Evolutionary conservation across 1,140 invertebrate species (phyloP).

Genomic region (Plectus sambesii): DNA sequence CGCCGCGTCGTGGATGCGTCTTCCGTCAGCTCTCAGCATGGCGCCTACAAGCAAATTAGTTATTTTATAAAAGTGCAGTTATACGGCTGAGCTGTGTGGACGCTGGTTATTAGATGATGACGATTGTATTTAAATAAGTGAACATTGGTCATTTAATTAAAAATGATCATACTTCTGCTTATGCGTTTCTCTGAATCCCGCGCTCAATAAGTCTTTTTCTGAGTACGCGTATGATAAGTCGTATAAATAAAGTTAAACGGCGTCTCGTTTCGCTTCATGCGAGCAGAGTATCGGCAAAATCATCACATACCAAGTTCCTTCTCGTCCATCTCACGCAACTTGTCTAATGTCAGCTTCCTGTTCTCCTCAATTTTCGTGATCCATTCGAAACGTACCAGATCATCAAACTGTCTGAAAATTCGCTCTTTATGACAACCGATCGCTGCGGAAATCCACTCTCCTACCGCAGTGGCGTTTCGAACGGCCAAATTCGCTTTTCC

Average conservation of each 20-base stretch:
- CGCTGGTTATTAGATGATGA: too few species aligned
- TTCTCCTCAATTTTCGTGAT: slow-evolving; percentile 71
- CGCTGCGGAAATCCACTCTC: slow-evolving; percentile 55
- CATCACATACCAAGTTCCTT: slow-evolving; percentile 79
- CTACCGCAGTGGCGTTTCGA: slow-evolving; percentile 70
- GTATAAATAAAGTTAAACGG: too few species aligned
- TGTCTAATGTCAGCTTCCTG: slow-evolving; percentile 60
- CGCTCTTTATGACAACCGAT: slow-evolving; percentile 2
- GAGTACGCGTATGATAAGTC: too few species aligned
- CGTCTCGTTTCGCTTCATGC: too few species aligned
- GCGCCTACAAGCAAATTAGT: slow-evolving; percentile 58
- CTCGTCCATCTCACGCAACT: slow-evolving; percentile 69
- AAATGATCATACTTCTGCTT: too few species aligned
- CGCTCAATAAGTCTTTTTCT: too few species aligned
- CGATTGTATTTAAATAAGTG: too few species aligned
- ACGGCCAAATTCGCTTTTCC: slow-evolving; percentile 77
- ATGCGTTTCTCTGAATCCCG: too few species aligned
- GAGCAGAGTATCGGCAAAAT: too few species aligned
- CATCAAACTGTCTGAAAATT: neutral
- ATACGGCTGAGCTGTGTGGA: too few species aligned
- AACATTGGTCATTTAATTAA: too few species aligned
- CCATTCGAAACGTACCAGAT: slow-evolving; percentile 55
- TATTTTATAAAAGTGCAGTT: slow-evolving; percentile 16
- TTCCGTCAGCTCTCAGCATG: slow-evolving; percentile 61
- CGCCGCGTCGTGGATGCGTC: slow-evolving; percentile 68